Percentiles rank a stretch among this genome's conserved stretches.
Evolutionary conservation across 2,888 invertebrate genomes (phyloP).

Genomic region (Megalurothrips usitatus): DNA sequence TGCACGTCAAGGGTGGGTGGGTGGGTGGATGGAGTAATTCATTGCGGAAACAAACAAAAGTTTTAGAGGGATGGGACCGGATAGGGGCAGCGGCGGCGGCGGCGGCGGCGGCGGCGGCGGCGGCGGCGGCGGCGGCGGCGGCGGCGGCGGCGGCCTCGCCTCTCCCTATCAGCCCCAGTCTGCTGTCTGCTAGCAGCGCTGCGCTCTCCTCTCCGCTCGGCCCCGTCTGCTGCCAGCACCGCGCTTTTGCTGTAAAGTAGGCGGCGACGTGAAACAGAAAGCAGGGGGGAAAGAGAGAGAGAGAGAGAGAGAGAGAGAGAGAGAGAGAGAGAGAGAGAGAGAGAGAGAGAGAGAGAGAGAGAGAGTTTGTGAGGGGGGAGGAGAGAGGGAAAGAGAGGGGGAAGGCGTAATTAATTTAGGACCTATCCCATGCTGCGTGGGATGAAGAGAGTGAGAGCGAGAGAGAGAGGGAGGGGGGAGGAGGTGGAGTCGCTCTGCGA

Average conservation of each 20-base stretch:
- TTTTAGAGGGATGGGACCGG: not conserved
- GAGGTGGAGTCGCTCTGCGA: not conserved
- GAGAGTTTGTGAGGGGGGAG: no score
- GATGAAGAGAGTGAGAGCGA: not conserved
- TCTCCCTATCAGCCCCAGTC: no score
- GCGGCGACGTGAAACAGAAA: not conserved
- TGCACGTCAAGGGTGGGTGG: not conserved
- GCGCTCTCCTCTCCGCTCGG: no score
- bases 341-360: no score
- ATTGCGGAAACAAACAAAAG: conserved; percentile 8
- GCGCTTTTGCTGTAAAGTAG: not conserved
- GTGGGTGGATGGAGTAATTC: not conserved
- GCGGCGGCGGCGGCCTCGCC: not conserved
- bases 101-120: not conserved
- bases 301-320: no score
- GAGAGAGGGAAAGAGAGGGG: not conserved
- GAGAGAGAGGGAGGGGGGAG: not conserved
- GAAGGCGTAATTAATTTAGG: conserved; percentile 12
- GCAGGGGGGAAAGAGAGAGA: not conserved
- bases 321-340: no score
- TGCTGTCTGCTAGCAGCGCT: no score
- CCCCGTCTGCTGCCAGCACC: not conserved
- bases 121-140: not conserved
- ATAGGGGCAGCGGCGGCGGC: not conserved
- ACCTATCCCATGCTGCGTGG: not conserved